These are phyloP conservation scores for Nineta flava DNA, from an alignment of 2,888 invertebrate genomes.

Conservation along the genomic window DNA sequence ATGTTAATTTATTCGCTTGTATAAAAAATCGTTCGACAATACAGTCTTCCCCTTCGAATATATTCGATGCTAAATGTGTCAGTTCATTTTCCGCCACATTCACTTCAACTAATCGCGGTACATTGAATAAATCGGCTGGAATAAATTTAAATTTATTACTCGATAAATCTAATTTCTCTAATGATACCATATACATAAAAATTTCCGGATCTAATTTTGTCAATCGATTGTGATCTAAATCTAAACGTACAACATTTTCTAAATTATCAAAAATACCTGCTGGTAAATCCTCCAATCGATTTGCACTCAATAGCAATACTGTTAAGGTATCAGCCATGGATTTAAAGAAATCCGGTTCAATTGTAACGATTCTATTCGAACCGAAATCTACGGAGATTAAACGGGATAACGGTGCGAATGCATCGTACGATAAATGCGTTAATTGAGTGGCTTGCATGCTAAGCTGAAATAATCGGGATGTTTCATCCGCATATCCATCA, in stretches of 20 bases:
- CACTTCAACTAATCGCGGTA: not conserved
- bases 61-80: not conserved
- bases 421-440: not conserved
- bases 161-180: conserved; percentile 14
- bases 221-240: conserved; percentile 14
- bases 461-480: not conserved
- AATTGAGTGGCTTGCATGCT: not conserved
- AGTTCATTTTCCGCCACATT: not conserved
- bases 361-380: not conserved
- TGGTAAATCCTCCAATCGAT: conserved; percentile 14
- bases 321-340: conserved; percentile 11
- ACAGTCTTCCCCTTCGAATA: not conserved
- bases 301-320: conserved; percentile 12
- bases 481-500: not conserved
- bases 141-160: conserved; percentile 13
- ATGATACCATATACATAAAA: conserved; percentile 13
- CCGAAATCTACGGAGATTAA: not conserved
- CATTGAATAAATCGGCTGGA: not conserved
- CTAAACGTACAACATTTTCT: conserved; percentile 8
- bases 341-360: not conserved
- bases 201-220: conserved; percentile 13
- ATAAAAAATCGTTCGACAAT: not conserved
- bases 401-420: not conserved
- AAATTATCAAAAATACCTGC: conserved; percentile 9
- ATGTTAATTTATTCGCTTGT: not conserved